Conservation (phyloP, 2,113 vertebrate species). For the Pangasianodon hypophthalmus region DNA sequence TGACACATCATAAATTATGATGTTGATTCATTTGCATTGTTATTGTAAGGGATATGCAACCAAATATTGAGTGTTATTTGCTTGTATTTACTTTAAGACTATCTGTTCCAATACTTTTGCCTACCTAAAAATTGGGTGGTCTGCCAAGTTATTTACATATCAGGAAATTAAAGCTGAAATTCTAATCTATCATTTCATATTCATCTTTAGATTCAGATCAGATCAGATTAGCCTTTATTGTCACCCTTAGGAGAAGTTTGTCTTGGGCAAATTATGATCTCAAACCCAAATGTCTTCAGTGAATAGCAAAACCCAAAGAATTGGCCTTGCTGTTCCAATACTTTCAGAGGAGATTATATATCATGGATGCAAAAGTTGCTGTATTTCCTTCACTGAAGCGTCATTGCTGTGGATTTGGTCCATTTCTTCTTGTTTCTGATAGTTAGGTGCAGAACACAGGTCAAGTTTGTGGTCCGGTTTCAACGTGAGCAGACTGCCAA, state of each 20-base stretch:
- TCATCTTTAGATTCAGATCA: no score
- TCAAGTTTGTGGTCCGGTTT: conserved; percentile 9
- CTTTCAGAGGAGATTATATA: background rate
- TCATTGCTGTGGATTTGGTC: background rate
- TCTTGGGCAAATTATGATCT: background rate
- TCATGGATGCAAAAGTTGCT: background rate
- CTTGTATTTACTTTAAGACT: background rate
- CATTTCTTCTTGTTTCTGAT: background rate
- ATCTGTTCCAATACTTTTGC: background rate
- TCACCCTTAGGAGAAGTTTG: no score
- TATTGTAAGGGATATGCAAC: background rate
- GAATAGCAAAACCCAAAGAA: background rate
- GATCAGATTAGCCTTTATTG: no score
- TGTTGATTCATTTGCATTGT: background rate
- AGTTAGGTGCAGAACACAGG: background rate
- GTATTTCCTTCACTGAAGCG: background rate
- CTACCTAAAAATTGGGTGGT: background rate
- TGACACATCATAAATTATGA: background rate
- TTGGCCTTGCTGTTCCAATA: background rate
- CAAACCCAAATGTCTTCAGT: background rate
- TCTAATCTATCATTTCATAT: background rate
- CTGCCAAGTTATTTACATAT: background rate
- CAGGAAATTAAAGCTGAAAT: background rate
- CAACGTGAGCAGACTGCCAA: background rate
- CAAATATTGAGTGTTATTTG: background rate